Percentiles rank a stretch among this genome's conserved stretches.
phyloP scores from a whole-genome alignment of 2,888 invertebrate genomes.

The Phymatocera aterrima region DNA sequence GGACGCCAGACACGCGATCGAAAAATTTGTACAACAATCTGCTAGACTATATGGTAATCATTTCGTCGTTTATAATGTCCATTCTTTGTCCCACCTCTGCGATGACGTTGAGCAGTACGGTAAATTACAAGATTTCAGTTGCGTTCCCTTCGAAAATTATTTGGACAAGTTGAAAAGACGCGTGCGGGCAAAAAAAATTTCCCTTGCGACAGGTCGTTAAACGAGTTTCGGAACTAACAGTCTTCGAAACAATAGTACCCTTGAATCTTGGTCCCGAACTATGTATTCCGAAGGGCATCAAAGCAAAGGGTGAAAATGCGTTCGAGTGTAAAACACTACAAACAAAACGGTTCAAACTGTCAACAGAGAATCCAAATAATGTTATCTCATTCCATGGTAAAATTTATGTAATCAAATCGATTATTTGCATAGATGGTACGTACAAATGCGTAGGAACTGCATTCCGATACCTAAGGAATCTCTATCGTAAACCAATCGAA shows the following conservation, averaged over 20 bases:
- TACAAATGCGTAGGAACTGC: not conserved
- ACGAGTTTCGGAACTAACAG: not conserved
- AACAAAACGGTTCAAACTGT: not conserved
- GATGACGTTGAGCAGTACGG: not conserved
- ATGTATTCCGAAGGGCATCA: not conserved
- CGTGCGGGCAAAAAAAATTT: not conserved
- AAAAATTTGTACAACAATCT: not conserved
- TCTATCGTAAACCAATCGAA: not conserved
- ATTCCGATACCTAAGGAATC: conserved; percentile 3
- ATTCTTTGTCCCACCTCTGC: not conserved
- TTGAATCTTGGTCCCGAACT: not conserved
- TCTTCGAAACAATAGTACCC: not conserved
- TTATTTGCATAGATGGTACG: not conserved
- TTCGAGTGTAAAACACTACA: not conserved
- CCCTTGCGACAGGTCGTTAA: not conserved
- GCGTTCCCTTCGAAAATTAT: not conserved
- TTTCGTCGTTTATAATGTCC: not conserved
- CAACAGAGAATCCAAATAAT: not conserved
- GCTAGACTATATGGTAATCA: not conserved
- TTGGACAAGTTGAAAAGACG: not conserved
- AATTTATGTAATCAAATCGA: not conserved
- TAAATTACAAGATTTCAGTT: not conserved
- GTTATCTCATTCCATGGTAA: not conserved
- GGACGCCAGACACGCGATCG: not conserved
- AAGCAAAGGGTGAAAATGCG: not conserved